These are phyloP conservation scores for Caenorhabditis sinica DNA, from an alignment of 2,888 invertebrate species.

Conservation along the genomic window DNA sequence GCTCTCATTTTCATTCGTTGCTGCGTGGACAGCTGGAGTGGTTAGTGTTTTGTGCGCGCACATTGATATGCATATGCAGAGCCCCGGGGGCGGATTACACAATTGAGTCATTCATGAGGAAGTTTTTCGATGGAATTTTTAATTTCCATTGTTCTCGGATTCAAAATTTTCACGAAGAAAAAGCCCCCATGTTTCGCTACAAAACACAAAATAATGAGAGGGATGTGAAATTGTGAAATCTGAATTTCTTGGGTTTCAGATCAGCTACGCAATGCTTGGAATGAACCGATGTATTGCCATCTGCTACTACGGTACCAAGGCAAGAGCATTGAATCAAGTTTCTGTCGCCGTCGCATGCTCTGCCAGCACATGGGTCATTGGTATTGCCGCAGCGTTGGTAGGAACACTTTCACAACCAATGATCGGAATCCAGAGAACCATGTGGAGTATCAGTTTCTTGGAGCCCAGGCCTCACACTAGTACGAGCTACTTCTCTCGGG, in stretches of 20 bases:
- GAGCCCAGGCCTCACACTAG: constrained; percentile 59
- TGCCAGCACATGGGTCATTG: constrained; percentile 79
- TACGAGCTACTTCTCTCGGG: constrained; percentile 20
- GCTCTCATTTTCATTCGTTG: constrained; percentile 78
- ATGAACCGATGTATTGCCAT: constrained; percentile 81
- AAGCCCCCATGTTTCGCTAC: neutral
- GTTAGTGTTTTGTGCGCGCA: constrained; percentile 53
- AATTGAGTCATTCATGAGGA: constrained; percentile 17
- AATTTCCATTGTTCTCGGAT: neutral
- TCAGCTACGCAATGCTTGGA: constrained; percentile 74
- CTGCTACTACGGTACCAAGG: constrained; percentile 82
- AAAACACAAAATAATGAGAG: neutral
- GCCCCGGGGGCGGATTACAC: neutral
- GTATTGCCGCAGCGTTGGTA: constrained; percentile 73
- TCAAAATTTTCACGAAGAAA: neutral
- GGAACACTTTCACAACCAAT: constrained; percentile 78
- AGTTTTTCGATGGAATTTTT: constrained; percentile 13
- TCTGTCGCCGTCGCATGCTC: constrained; percentile 79
- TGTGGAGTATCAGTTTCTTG: constrained; percentile 79
- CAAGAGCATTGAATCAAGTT: constrained; percentile 78
- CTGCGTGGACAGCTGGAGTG: constrained; percentile 82
- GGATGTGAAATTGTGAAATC: no score
- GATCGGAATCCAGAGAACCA: constrained; percentile 75
- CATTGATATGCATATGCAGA: neutral
- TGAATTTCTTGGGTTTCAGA: no score